Conservation (phyloP, 2,797 vertebrate species). For the Podarcis lilfordi region DNA sequence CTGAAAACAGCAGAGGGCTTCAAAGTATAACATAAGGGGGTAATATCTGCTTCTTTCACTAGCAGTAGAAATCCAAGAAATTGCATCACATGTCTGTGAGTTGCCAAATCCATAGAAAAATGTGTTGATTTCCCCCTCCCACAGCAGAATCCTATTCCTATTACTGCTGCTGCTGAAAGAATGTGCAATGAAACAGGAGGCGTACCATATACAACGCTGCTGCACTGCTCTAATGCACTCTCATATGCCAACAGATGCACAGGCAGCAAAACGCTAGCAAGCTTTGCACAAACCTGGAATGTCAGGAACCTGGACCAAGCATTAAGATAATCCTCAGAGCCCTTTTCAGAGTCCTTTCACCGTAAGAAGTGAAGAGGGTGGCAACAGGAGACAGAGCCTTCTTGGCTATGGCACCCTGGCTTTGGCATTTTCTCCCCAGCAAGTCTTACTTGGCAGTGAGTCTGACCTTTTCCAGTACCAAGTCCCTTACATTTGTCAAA, state of each 20-base stretch:
- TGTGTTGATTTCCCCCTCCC: not conserved
- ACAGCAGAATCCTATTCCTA: constrained; percentile 14
- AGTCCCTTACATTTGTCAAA: not conserved
- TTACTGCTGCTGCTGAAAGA: constrained; percentile 15
- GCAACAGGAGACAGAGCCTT: not conserved
- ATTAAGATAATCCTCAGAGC: not conserved
- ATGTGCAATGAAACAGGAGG: not conserved
- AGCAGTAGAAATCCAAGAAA: constrained; percentile 29
- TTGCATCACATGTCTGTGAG: constrained; percentile 4
- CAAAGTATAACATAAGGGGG: not conserved
- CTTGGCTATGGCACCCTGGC: not conserved
- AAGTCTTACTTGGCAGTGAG: not conserved
- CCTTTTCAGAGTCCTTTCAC: not conserved
- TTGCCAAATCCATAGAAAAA: constrained; percentile 3
- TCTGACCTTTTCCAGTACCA: not conserved
- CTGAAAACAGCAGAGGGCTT: not conserved
- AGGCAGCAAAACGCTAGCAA: not conserved
- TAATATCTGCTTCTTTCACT: not conserved
- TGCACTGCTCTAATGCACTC: no score
- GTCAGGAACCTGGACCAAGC: not conserved
- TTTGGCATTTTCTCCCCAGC: not conserved
- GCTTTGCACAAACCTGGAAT: not conserved
- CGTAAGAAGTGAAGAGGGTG: not conserved
- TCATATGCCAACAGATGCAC: not conserved
- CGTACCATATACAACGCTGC: not conserved